These are phyloP conservation scores for Dasyprocta punctata DNA, from an alignment of 2,113 vertebrate species.

Conservation along the genomic window DNA sequence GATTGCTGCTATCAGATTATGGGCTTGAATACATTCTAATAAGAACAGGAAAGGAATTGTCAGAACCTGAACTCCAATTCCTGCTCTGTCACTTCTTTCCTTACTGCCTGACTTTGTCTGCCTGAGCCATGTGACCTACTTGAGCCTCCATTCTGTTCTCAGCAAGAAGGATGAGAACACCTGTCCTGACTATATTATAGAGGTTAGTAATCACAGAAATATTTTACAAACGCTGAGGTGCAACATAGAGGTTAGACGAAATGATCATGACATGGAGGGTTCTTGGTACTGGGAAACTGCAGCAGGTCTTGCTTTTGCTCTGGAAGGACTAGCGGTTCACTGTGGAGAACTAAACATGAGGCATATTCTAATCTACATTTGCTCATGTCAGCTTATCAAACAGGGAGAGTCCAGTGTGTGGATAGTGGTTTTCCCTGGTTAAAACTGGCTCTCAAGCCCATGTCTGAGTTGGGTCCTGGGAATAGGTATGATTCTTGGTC, in stretches of 20 bases:
- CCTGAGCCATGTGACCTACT: not conserved
- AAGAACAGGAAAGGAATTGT: not conserved
- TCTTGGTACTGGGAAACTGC: not conserved
- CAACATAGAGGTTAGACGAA: not conserved
- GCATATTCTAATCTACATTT: not conserved
- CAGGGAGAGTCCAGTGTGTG: not conserved
- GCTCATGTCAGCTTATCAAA: not conserved
- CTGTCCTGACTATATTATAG: not conserved
- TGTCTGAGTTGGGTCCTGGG: not conserved
- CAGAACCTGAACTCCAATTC: not conserved
- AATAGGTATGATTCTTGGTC: not conserved
- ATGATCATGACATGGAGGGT: not conserved
- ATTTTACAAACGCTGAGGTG: not conserved
- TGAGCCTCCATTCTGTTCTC: not conserved
- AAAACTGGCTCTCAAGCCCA: not conserved
- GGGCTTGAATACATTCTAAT: not conserved
- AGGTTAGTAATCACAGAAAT: not conserved
- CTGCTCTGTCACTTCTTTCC: not conserved
- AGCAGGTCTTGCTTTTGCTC: not conserved
- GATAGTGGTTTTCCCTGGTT: not conserved
- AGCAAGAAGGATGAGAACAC: not conserved
- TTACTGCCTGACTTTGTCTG: not conserved
- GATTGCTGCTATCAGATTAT: not conserved
- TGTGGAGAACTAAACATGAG: not conserved
- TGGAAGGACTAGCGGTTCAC: not conserved